Evolutionary conservation across 1,140 invertebrate genomes (phyloP), one percentile per base, ranked within the genome.

Genomic region (Pogonomyrmex californicus): DNA sequence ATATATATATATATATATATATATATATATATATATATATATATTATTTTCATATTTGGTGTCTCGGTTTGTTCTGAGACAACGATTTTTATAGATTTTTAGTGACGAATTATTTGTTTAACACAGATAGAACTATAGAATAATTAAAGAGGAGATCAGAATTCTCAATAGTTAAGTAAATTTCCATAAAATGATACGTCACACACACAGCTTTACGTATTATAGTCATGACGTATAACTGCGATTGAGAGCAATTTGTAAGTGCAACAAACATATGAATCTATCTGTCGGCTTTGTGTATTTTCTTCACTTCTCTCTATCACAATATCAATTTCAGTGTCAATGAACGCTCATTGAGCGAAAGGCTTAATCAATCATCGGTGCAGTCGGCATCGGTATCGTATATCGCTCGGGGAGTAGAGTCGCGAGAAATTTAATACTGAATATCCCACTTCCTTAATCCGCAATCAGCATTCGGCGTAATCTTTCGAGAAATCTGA

Each of bases 361-460:
- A 85, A 88, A 85, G 51, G 82, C 85, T 41, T 71, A 70, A 88
- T 88, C 87, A 56, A 88, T 88, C 75, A 41, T 77, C 30, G 1
- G 5, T 54, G 12, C 47, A 30, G 12, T n/a, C 14, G 33, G n/a
- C 17, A 78, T 78, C 76, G 58, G 62, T 66, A 30, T 66, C 62
- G 30, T 38, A 4, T 77, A 60, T 77, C 56, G 44, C n/a, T 79
- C 30, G 17, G 12, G 44, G 17, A 38, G 14, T 6, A 41, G 41
- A 65, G 5, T 41, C 17, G 23, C 23, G 33, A 51, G 77, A 79
- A 79, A 79, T 2, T 65, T 66, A 66, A 79, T 51, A 78, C 10
- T 66, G 12, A 65, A 17, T 65, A 49, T 1, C 10, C 10, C 30
- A 66, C n/a, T 79, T 66, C 44, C n/a, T 66, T 54, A 68, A 79